Evolutionary conservation across 1,140 invertebrate species (phyloP).

Genomic region (Heliconius congener): DNA sequence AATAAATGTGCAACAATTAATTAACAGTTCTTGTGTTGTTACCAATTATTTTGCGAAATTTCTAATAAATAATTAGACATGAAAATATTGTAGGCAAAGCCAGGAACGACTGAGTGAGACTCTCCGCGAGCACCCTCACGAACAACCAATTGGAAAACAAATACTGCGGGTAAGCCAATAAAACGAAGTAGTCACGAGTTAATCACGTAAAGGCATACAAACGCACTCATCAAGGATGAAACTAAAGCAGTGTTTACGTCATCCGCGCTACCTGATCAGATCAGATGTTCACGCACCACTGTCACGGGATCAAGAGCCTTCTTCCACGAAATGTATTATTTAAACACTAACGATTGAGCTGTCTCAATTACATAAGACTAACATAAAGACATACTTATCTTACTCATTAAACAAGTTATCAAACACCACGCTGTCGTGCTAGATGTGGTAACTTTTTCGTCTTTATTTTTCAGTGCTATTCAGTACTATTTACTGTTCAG

Average conservation of each 20-base stretch:
- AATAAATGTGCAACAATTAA: too few species aligned
- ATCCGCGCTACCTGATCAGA: background rate
- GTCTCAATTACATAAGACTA: too few species aligned
- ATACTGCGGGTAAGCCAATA: slow-evolving; percentile 35
- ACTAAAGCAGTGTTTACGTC: slow-evolving; percentile 14
- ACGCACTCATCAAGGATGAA: slow-evolving; percentile 15
- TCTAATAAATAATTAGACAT: background rate
- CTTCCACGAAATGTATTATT: too few species aligned
- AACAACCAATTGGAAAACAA: background rate
- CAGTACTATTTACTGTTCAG: background rate
- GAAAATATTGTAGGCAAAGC: background rate
- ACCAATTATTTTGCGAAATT: too few species aligned
- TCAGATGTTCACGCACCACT: too few species aligned
- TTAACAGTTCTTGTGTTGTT: too few species aligned
- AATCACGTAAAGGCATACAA: background rate
- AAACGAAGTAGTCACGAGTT: slow-evolving; percentile 19
- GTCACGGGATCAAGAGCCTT: background rate
- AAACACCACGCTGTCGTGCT: too few species aligned
- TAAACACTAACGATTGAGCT: background rate
- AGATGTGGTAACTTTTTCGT: too few species aligned
- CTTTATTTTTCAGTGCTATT: too few species aligned
- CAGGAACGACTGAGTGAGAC: too few species aligned
- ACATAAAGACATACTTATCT: too few species aligned
- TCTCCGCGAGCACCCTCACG: background rate
- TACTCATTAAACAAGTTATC: too few species aligned